Base-by-base conservation (phyloP, 2,888 invertebrate genomes). In the Amitus sp. region DNA sequence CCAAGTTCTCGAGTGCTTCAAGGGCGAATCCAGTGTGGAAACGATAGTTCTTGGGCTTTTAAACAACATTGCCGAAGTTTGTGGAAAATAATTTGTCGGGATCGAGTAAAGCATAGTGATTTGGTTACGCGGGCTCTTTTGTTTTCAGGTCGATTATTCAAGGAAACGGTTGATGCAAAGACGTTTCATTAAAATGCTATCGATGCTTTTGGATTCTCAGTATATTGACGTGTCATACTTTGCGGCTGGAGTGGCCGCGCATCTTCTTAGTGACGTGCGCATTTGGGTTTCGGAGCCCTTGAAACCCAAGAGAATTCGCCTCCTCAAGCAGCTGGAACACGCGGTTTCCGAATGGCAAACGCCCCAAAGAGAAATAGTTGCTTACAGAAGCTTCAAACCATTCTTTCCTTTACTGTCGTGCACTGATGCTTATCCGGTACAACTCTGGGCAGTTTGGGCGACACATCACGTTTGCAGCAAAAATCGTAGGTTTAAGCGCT, bases 401-500 rank as follows among this genome's bases (percentile, higher is more conserved):
- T 92, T 92, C 79, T 87, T 90, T 65, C 87, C 90, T 0, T 81
- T 92, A 47, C 79, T 91, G 58, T 77, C 82, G 37, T 84, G 85
- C 54, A 83, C 84, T 39, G 85, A 87, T 63, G 87, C 88, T 60
- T 86, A 87, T 71, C 87, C 87, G 52, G 89, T 90, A 23, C 90
- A 90, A 73, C 79, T 91, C 52, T 92, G 92, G 92, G 91, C 91
- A 9, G 86, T 90, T 2, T 92, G 92, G 92, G 91, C 91, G 1
- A 88, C 92, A 68, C 88, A 90, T 74, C 91, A 92, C 76, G 91
- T 92, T 50, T 90, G 90, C 74, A 87, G 88, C n/a, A 90, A 88
- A 76, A 89, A 89, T 78, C 86, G 89, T 89, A 79, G 84, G 86
- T 84, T 34, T 17, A 23, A n/a, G n/a, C n/a, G n/a, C n/a, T n/a